Conservation (phyloP, 2,797 vertebrate species). For the Rhyacichthys aspro region DNA sequence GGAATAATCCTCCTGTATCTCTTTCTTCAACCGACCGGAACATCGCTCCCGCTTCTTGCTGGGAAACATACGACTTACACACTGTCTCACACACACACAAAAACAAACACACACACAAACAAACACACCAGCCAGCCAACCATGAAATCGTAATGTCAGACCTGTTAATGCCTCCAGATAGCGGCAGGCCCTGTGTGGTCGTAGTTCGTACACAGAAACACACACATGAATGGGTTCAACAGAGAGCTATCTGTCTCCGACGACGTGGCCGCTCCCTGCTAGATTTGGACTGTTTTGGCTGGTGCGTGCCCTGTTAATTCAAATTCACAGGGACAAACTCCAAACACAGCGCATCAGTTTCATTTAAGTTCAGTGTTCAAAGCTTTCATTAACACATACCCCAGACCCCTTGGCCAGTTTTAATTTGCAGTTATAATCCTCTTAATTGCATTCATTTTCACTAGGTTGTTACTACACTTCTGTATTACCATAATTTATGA, state of each 20-base stretch:
- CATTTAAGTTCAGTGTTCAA: constrained; percentile 28
- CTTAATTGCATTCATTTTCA: constrained; percentile 42
- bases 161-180: constrained; percentile 76
- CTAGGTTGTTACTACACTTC: constrained; percentile 18
- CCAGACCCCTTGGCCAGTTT: constrained; percentile 26
- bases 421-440: constrained; percentile 38
- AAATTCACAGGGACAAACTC: constrained; percentile 12
- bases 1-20: constrained; percentile 72
- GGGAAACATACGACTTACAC: constrained; percentile 31
- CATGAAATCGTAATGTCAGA: constrained; percentile 79
- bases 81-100: constrained; percentile 28
- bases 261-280: constrained; percentile 42
- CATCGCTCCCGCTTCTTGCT: constrained; percentile 54
- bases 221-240: constrained; percentile 39
- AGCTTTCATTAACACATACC: constrained; percentile 15
- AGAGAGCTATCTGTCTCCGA: constrained; percentile 56
- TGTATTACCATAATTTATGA: constrained; percentile 11
- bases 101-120: constrained; percentile 24
- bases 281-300: constrained; percentile 40
- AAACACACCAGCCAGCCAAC: constrained; percentile 61
- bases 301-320: constrained; percentile 46
- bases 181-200: constrained; percentile 42
- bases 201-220: constrained; percentile 29
- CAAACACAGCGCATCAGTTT: constrained; percentile 19
- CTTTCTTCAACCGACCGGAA: constrained; percentile 70